Evolutionary conservation across 1,140 invertebrate genomes (phyloP).

Genomic region (Drosophila santomea): DNA sequence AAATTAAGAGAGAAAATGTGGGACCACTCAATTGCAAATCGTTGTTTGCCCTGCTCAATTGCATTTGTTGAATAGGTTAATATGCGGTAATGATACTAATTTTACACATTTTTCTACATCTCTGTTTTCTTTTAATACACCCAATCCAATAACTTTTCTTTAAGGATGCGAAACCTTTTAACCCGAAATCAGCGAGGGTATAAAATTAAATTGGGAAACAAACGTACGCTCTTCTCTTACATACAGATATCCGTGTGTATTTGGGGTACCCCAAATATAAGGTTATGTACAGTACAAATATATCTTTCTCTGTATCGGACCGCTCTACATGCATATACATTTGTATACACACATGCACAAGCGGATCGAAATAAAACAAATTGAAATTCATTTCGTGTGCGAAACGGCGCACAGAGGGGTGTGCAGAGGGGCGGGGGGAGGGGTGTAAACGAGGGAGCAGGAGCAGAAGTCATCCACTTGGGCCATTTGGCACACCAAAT

Average conservation of each 20-base stretch:
- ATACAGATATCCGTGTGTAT: conserved; percentile 10
- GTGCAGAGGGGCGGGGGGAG: no score
- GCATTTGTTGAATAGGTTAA: not conserved
- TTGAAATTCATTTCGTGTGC: conserved; percentile 72
- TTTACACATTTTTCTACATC: not conserved
- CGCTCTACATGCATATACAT: not conserved
- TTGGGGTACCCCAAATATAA: conserved; percentile 23
- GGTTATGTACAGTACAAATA: conserved; percentile 36
- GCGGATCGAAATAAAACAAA: conserved; percentile 50
- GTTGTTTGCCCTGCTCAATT: not conserved
- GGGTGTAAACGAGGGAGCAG: not conserved
- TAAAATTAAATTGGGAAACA: conserved; percentile 20
- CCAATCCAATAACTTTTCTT: no score
- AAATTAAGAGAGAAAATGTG: not conserved
- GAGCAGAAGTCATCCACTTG: conserved; percentile 27
- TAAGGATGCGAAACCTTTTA: not conserved
- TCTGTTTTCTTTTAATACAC: no score
- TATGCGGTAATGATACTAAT: not conserved
- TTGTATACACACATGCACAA: conserved; percentile 17
- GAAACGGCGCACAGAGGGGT: conserved; percentile 1
- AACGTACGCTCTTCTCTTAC: not conserved
- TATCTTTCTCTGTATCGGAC: conserved; percentile 38
- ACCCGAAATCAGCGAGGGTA: not conserved
- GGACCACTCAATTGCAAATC: not conserved
- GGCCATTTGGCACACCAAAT: conserved; percentile 42